Conservation (phyloP, 2,113 vertebrate genomes). For the Perca schrenkii region DNA sequence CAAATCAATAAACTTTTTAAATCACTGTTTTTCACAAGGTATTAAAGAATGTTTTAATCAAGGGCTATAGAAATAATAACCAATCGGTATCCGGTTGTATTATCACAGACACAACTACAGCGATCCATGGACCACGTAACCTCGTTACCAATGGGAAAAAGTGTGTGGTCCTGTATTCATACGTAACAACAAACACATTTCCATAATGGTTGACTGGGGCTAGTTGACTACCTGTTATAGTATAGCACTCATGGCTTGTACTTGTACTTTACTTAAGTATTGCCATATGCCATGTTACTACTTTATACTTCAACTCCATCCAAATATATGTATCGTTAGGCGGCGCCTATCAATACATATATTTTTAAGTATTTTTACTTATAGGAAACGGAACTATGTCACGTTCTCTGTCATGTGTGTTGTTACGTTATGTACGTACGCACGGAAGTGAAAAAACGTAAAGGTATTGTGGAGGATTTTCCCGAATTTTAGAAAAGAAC, state of each 20-base stretch:
- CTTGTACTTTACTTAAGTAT: not conserved
- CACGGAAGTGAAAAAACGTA: too few species aligned
- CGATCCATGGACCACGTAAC: too few species aligned
- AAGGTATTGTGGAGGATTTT: too few species aligned
- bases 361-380: too few species aligned
- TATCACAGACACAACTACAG: too few species aligned
- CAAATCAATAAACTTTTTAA: not conserved
- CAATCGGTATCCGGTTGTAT: too few species aligned
- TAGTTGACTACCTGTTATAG: not conserved
- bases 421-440: too few species aligned
- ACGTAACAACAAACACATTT: not conserved
- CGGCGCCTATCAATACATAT: too few species aligned
- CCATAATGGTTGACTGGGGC: not conserved
- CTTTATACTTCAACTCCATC: not conserved
- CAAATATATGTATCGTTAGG: too few species aligned
- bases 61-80: not conserved
- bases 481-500: too few species aligned
- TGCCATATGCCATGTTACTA: not conserved
- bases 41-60: not conserved
- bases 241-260: not conserved
- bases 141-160: not conserved
- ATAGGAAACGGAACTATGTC: too few species aligned
- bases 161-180: not conserved
- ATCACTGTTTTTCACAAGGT: not conserved
- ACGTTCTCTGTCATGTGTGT: too few species aligned